phyloP scores from a whole-genome alignment of 2,888 invertebrate species.

The Sminthurides aquaticus region DNA sequence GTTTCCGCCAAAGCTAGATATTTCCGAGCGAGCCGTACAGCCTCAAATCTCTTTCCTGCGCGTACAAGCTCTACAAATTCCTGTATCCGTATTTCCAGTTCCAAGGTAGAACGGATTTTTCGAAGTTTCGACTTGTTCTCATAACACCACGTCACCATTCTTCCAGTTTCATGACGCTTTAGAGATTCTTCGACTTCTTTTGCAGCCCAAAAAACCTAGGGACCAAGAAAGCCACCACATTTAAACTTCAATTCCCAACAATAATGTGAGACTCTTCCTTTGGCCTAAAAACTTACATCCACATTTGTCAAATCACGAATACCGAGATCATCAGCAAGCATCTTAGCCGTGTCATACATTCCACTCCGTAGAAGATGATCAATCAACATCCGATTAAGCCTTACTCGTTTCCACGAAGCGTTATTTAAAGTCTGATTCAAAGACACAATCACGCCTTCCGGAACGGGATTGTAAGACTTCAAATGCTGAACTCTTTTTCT shows the following conservation, averaged over 20 bases:
- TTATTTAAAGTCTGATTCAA: constrained; percentile 49
- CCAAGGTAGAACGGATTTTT: constrained; percentile 89
- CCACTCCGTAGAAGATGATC: constrained; percentile 93
- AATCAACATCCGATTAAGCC: constrained; percentile 90
- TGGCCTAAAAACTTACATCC: constrained; percentile 44
- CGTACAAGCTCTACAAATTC: constrained; percentile 95
- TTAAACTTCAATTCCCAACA: too few relatives aligned
- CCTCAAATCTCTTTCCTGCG: constrained; percentile 74
- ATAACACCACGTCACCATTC: constrained; percentile 86
- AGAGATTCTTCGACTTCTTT: constrained; percentile 72
- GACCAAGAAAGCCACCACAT: too few relatives aligned
- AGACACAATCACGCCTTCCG: constrained; percentile 20
- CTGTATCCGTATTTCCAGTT: constrained; percentile 85
- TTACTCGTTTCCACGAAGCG: constrained; percentile 69
- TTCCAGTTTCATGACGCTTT: constrained; percentile 72
- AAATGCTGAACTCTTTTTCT: constrained; percentile 88
- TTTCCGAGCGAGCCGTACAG: constrained; percentile 89
- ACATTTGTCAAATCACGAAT: constrained; percentile 86
- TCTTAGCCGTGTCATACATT: constrained; percentile 87
- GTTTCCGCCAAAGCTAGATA: constrained; percentile 79
- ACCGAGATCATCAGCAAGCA: constrained; percentile 71
- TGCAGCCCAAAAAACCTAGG: constrained; percentile 50
- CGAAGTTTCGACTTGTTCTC: constrained; percentile 92
- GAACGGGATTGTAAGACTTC: constrained; percentile 54
- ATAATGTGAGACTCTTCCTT: too few relatives aligned